Evolutionary conservation across 1,140 invertebrate genomes (phyloP).

Genomic region (Phymastichus coffea): DNA sequence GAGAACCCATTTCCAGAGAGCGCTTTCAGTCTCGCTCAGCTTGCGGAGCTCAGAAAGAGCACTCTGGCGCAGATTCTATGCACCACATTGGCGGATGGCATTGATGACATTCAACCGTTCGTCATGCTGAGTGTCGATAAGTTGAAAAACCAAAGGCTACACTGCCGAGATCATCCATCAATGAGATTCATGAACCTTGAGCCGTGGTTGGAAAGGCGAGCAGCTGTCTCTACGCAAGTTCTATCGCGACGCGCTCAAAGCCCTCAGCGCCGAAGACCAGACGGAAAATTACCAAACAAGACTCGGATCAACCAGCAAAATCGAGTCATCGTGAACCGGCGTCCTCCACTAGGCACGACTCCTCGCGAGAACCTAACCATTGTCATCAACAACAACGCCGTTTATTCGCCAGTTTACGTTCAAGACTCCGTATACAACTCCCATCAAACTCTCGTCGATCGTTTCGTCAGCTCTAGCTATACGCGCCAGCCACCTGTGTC

Average conservation of each 20-base stretch:
- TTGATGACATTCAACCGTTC: slow-evolving; percentile 72
- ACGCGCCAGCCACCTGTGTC: background rate
- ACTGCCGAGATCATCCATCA: slow-evolving; percentile 68
- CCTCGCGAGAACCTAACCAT: slow-evolving; percentile 46
- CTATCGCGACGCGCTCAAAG: background rate
- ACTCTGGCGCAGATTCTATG: slow-evolving; percentile 85
- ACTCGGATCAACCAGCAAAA: slow-evolving; percentile 48
- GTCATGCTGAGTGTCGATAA: slow-evolving; percentile 71
- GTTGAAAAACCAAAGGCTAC: slow-evolving; percentile 64
- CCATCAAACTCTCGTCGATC: slow-evolving; percentile 28
- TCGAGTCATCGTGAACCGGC: slow-evolving; percentile 38
- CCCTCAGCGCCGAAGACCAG: background rate
- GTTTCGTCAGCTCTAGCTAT: slow-evolving; percentile 2
- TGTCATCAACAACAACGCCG: slow-evolving; percentile 47
- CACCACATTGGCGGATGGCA: slow-evolving; percentile 69
- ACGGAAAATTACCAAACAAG: slow-evolving; percentile 33
- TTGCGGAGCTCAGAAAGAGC: slow-evolving; percentile 80
- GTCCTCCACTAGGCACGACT: slow-evolving; percentile 38
- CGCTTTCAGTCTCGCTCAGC: slow-evolving; percentile 79
- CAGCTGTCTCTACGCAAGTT: background rate
- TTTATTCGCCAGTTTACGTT: slow-evolving; percentile 47
- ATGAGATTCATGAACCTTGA: slow-evolving; percentile 71
- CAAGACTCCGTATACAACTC: slow-evolving; percentile 45
- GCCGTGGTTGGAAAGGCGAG: slow-evolving; percentile 57
- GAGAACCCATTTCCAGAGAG: slow-evolving; percentile 75